phyloP scores from a whole-genome alignment of 37 sponge, comb jelly and placozoan species.

The Halichondria panicea region DNA sequence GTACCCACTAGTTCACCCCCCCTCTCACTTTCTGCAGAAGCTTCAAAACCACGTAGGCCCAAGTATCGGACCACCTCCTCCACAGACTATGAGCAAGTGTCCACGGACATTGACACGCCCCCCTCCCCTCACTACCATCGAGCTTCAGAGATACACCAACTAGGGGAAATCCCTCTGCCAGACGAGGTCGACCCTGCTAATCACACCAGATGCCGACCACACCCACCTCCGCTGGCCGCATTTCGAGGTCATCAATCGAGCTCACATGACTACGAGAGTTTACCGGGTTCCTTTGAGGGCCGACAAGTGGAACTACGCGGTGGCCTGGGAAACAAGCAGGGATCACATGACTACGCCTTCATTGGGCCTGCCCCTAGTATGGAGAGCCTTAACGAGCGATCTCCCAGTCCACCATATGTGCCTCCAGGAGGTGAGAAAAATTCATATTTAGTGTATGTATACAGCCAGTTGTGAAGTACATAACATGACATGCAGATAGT shows the following conservation, averaged over 20 bases:
- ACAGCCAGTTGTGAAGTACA: background rate
- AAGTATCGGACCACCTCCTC: too few species aligned
- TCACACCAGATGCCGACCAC: background rate
- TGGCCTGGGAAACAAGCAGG: background rate
- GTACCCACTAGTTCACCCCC: too few species aligned
- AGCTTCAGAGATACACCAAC: too few species aligned
- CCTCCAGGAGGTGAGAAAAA: constrained; percentile 7
- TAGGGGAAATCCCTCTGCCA: background rate
- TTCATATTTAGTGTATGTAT: background rate
- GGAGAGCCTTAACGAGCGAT: background rate
- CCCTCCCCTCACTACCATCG: background rate
- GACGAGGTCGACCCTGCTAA: background rate
- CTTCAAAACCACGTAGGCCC: background rate
- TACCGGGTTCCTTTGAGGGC: background rate
- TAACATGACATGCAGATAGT: background rate
- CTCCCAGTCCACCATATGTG: constrained; percentile 2
- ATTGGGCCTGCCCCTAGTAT: background rate
- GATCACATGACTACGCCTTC: constrained; percentile 3
- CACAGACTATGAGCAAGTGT: background rate
- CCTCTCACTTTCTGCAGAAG: too few species aligned
- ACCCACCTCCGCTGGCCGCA: constrained; percentile 2
- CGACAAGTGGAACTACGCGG: background rate
- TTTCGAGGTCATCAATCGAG: background rate
- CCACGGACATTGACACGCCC: background rate
- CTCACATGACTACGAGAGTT: constrained; percentile 25